These are phyloP conservation scores for Ceryle rudis DNA, from an alignment of 2,797 vertebrate genomes.

Conservation along the genomic window DNA sequence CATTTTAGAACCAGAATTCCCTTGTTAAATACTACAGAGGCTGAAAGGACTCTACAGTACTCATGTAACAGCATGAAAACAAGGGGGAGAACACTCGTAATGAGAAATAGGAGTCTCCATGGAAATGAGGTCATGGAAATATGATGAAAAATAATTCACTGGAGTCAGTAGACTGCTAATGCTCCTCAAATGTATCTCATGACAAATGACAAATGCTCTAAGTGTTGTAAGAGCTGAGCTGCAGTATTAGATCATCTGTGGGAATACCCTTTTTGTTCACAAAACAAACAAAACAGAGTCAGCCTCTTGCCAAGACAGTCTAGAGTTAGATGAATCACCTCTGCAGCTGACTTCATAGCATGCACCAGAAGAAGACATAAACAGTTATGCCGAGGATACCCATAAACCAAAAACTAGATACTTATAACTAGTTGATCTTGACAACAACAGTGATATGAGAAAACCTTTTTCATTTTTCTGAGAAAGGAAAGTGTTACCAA, in stretches of 20 bases:
- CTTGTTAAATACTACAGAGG: neutral
- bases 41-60: neutral
- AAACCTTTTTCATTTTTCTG: neutral
- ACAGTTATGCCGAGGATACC: neutral
- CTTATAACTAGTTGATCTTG: neutral
- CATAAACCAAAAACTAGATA: neutral
- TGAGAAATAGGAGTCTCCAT: slow-evolving; percentile 27
- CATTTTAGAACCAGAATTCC: slow-evolving; percentile 7
- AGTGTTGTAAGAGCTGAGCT: neutral
- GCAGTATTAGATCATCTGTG: slow-evolving; percentile 36
- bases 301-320: neutral
- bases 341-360: neutral
- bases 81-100: neutral
- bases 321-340: slow-evolving; percentile 17
- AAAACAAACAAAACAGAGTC: slow-evolving; percentile 36
- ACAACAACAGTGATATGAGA: neutral
- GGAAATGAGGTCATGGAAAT: slow-evolving; percentile 53
- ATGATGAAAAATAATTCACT: slow-evolving; percentile 34
- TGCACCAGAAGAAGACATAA: neutral
- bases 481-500: neutral
- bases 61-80: slow-evolving; percentile 5
- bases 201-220: slow-evolving; percentile 42
- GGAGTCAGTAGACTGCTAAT: slow-evolving; percentile 12
- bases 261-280: slow-evolving; percentile 35
- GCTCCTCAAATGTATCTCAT: slow-evolving; percentile 9